Evolutionary conservation across 2,888 invertebrate genomes (phyloP), one percentile per base, ranked within the genome.

Genomic region (Rotaria magnacalcarata): DNA sequence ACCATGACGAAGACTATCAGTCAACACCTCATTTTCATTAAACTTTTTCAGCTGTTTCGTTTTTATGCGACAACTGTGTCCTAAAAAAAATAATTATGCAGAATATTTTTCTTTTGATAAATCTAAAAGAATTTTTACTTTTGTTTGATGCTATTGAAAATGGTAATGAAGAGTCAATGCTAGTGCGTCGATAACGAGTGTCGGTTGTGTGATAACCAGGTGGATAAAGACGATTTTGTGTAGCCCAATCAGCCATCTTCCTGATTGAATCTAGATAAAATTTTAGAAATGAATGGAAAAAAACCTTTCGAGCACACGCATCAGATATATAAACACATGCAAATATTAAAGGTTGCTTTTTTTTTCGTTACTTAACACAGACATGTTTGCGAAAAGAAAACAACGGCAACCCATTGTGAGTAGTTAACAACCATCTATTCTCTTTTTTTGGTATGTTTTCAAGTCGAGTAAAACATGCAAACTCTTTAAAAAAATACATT

Each of bases 161-260:
- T 67, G 67, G 67, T 67, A 67, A 67, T 8, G 27, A 8, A 4
- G n/a, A 27, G 27, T 67, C 67, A 67, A 34, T 34, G 10, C n/a
- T 27, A 4, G 27, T 67, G 4, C 67, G 67, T 27, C n/a, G 27
- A 27, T 16, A 34, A 27, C 67, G 67, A 27, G 27, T 67, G 6
- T 67, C 67, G 11, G 27, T 34, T 27, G 67, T 10, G 6, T 11
- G 14, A 34, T 67, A n/a, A 21, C 67, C 67, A 27, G 27, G 67
- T 27, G 67, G 67, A 67, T 27, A 67, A 11, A 67, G 67, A 67
- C 67, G 67, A 27, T 67, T 10, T 67, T 67, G 67, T n/a, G 67
- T 27, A 27, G 34, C n/a, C 34, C 34, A 27, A 67, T 67, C 67
- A n/a, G 27, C 27, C 67, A 67, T 67, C 19, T 54, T 4, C 2